Evolutionary conservation across 1,140 invertebrate species (phyloP).

Genomic region (Leucophenga varia): DNA sequence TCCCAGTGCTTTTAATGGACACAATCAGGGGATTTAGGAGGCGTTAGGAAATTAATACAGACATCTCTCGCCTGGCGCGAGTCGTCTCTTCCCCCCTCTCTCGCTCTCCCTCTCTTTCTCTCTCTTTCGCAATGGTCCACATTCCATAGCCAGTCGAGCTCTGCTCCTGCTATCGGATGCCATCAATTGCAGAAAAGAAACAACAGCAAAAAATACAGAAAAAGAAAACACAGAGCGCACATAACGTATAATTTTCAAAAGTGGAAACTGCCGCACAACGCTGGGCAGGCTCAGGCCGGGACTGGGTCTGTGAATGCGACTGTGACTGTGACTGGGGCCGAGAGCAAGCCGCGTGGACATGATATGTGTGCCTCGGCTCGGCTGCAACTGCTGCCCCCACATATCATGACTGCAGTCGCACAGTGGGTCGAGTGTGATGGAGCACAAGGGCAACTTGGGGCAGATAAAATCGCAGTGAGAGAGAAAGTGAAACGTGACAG

Average conservation of each 20-base stretch:
- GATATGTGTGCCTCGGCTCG: too few relatives aligned
- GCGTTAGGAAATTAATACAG: conserved; percentile 49
- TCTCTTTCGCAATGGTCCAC: conserved; percentile 16
- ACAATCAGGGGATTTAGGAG: conserved; percentile 47
- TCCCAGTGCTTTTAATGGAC: conserved; percentile 34
- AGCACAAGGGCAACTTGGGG: not conserved
- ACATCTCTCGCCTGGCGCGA: conserved; percentile 19
- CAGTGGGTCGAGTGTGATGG: conserved; percentile 16
- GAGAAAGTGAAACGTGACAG: too few relatives aligned
- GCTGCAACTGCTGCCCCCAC: conserved; percentile 28
- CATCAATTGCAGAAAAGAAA: conserved; percentile 39
- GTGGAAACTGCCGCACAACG: conserved; percentile 34
- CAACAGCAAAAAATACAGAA: conserved; percentile 16
- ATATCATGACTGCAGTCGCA: conserved; percentile 26
- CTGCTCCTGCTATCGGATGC: conserved; percentile 46
- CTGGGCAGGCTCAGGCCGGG: conserved; percentile 24
- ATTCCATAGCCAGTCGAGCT: conserved; percentile 18
- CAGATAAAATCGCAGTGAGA: too few relatives aligned
- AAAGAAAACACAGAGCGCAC: conserved; percentile 21
- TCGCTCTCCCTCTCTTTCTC: not conserved
- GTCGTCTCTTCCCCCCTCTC: too few relatives aligned
- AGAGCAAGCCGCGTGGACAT: too few relatives aligned
- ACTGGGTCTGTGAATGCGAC: conserved; percentile 14
- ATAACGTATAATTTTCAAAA: conserved; percentile 51
- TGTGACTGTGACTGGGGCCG: not conserved